Percentiles rank a stretch among this genome's conserved stretches.
phyloP scores from a whole-genome alignment of 2,113 vertebrate species.

The Coturnix japonica region DNA sequence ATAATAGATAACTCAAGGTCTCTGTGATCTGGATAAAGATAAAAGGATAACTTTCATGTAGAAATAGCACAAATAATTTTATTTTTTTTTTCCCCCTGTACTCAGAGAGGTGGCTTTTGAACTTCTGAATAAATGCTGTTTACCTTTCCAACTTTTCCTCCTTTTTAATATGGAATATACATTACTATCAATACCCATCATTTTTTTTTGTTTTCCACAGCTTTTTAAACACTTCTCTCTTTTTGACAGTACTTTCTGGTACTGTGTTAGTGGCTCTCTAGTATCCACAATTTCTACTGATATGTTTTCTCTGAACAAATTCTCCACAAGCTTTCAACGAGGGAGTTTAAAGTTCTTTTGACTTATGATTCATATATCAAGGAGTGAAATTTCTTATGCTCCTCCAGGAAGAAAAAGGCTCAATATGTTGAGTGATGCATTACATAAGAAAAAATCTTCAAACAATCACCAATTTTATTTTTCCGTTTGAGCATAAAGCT shows the following conservation, averaged over 20 bases:
- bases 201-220: not conserved
- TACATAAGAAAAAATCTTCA: not conserved
- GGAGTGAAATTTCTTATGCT: not conserved
- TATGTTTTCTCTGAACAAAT: not conserved
- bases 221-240: not conserved
- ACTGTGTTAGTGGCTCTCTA: not conserved
- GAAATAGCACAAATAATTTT: not conserved
- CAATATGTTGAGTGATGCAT: not conserved
- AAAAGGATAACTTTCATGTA: not conserved
- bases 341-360: not conserved
- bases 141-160: not conserved
- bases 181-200: not conserved
- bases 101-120: not conserved
- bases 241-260: not conserved
- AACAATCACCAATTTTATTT: not conserved
- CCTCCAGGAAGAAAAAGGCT: not conserved
- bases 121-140: not conserved
- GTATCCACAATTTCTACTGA: not conserved
- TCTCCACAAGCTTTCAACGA: not conserved
- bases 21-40: conserved; percentile 7
- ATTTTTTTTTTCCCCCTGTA: not conserved
- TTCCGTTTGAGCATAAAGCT: not conserved
- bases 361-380: not conserved
- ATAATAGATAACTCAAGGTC: conserved; percentile 31
- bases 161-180: not conserved